Evolutionary conservation across 2,888 invertebrate genomes (phyloP).

Genomic region (Patella caerulea): DNA sequence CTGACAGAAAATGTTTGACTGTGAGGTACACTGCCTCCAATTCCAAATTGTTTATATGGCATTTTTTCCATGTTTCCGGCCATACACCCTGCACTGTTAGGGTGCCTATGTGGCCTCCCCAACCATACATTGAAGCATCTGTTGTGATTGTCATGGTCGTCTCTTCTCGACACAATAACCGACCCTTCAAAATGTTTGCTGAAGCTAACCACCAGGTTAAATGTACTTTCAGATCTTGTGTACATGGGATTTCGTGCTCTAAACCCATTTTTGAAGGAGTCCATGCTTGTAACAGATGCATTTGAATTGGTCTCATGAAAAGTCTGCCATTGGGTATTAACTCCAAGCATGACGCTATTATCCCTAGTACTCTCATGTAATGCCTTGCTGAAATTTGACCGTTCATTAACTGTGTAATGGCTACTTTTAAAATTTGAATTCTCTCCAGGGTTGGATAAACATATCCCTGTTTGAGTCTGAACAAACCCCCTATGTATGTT

Average conservation of each 20-base stretch:
- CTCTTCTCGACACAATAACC: background rate
- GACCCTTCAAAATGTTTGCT: background rate
- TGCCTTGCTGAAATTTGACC: background rate
- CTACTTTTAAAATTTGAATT: too few relatives aligned
- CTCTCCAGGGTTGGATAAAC: too few relatives aligned
- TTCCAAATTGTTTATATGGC: slow-evolving; percentile 16
- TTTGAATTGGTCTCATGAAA: slow-evolving; percentile 12
- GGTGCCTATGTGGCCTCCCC: slow-evolving; percentile 15
- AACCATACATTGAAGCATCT: slow-evolving; percentile 15
- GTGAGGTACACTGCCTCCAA: slow-evolving; percentile 17
- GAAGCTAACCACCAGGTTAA: background rate
- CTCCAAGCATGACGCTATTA: slow-evolving; percentile 10
- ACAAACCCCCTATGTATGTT: too few relatives aligned
- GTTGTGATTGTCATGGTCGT: background rate
- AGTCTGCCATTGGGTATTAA: slow-evolving; percentile 24
- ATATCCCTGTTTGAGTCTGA: too few relatives aligned
- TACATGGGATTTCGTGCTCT: background rate
- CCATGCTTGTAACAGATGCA: background rate
- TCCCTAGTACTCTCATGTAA: slow-evolving; percentile 10
- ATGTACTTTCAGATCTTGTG: background rate
- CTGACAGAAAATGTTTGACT: slow-evolving; percentile 9
- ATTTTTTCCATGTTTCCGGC: background rate
- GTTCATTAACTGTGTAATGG: too few relatives aligned
- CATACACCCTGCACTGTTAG: slow-evolving; percentile 16
- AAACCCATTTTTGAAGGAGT: background rate